Evolutionary conservation across 2,113 vertebrate genomes (phyloP), one percentile per base, ranked within the genome.

Genomic region (Natator depressus): DNA sequence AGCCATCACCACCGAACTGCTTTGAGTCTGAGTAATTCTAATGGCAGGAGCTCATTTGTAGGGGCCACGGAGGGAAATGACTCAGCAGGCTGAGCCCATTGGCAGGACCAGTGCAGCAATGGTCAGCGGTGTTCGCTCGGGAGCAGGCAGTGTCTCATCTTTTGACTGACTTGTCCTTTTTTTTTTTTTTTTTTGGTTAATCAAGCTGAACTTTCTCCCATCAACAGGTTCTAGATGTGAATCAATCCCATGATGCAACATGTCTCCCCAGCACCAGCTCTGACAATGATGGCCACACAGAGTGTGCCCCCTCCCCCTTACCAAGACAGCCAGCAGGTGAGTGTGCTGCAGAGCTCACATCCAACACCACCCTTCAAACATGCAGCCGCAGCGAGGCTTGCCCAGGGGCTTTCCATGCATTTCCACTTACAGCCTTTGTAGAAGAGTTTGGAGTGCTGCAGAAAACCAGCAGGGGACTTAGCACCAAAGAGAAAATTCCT

Each of bases 251-350:
- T 99, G 99, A 99, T 99, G 99, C 99, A 99, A 99, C 99, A 99
- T 99, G 99, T 98, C 98, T 99, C 99, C 98, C 99, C 99, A 97
- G 99, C 99, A 97, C 99, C 99, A 98, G 98, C 99, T 99, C 97
- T 99, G 99, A 99, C 99, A 88, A 99, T 99, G 99, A 99, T 99
- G 99, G 99, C 99, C 99, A 99, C 99, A 96, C 99, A 99, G 99
- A 99, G 99, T 35, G 99, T 99, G 98, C 99, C 99, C 98, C 99
- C 99, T 98, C 99, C 99, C 98, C 99, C 99, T 95, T 99, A 99
- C 98, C 99, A 99, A 98, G 99, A 99, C 98, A 99, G 98, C 98
- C 99, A 99, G 85, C 99, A 99, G 99, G 99, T 99, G 97, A 98
- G 99, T 95, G 92, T 49, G 84, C 87, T 13, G 8, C 50, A 53